Evolutionary conservation across 2,113 vertebrate species (phyloP).

Genomic region (Cinclus cinclus): DNA sequence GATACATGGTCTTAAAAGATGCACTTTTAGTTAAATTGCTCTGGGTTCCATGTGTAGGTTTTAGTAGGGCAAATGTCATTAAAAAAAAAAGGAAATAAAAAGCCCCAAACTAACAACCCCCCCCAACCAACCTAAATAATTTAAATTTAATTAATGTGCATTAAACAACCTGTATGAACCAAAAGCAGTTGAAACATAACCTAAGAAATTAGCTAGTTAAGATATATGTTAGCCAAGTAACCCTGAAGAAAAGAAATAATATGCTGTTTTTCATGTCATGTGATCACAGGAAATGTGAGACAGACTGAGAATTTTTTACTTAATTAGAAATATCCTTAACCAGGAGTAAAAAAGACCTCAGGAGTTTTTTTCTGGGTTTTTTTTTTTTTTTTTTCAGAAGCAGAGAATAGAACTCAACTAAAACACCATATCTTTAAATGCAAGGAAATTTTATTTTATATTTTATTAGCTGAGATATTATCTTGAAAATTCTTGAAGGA

Average conservation of each 20-base stretch:
- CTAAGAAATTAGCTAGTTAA: not conserved
- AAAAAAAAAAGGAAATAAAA: not conserved
- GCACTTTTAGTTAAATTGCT: not conserved
- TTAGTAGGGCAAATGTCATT: not conserved
- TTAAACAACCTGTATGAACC: not conserved
- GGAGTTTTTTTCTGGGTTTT: no score
- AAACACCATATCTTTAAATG: not conserved
- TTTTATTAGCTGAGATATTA: not conserved
- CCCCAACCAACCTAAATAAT: rapidly evolving
- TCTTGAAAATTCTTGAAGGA: not conserved
- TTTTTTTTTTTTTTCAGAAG: not conserved
- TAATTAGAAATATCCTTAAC: not conserved
- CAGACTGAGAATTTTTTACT: not conserved
- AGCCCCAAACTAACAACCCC: rapidly evolving
- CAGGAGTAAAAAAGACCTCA: not conserved
- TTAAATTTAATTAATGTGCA: not conserved
- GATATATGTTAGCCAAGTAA: not conserved
- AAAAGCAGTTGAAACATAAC: not conserved
- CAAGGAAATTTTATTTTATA: not conserved
- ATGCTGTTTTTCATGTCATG: not conserved
- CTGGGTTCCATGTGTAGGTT: not conserved
- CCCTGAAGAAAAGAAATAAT: not conserved
- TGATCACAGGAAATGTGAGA: not conserved
- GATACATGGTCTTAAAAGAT: not conserved
- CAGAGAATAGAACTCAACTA: not conserved